Evolutionary conservation across 53 echinoderm and acorn worm genomes (phyloP), one percentile per base, ranked within the genome.

Genomic region (Crossaster papposus): DNA sequence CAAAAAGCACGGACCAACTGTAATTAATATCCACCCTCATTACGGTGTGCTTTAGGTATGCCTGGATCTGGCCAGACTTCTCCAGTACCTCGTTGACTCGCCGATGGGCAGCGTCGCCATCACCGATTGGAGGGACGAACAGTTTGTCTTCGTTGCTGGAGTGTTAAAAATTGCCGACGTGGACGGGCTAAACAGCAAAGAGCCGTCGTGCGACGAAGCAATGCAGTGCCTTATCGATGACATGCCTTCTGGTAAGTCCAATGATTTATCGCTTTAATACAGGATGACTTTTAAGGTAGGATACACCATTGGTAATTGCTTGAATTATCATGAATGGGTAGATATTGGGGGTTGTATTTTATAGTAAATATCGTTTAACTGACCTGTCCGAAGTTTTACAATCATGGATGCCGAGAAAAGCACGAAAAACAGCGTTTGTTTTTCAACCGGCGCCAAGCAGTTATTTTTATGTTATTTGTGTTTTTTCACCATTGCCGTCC

Each of bases 51-150:
- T 34, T 35, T 79, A 96, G 96, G 75, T 96, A 1, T 92, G 94
- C 64, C 72, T 92, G 4, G 92, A 94, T 76, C 35, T 99, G 28
- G 93, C 94, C 22, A 72, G 80, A 35, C 68, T 99, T 34, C 87
- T 99, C 52, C 80, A 90, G 36, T 99, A 93, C 68, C 86, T 99
- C 24, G 94, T 91, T 23, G 90, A 99, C 72, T 94, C 96, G 4
- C 93, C 96, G 14, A 91, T 99, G 91, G 99, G 99, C 30, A 99
- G 99, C 44, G 80, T 96, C 2, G 93, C 92, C 5, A 93, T 99
- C 36, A 92, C 92, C 6, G 96, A 99, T 79, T 93, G 94, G 77
- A 53, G 96, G 24, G 96, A 96, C 35, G 96, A 99, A 31, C 99
- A 96, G 78, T 99, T 99, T 76, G 92, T 99, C n/a, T 62, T 96